Base-by-base conservation (phyloP, 1,140 invertebrate genomes). In the Manduca sexta region DNA sequence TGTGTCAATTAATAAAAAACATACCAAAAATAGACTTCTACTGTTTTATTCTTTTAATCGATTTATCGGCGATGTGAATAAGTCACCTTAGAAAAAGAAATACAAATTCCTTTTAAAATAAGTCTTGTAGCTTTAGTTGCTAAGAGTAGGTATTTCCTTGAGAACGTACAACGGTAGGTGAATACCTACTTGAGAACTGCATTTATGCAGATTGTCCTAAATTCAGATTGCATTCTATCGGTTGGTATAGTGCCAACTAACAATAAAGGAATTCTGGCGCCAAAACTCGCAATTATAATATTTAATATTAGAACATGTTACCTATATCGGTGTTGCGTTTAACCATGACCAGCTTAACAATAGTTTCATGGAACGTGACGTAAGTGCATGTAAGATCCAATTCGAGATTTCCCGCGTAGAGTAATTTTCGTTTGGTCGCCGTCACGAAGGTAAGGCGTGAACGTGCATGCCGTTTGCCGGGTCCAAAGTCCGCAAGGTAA, bases 401-500 rank as follows among this genome's bases (percentile, higher is more conserved):
- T 5, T 26, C 8, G 21, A 26, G 8, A 26, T 26, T 26, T 26
- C 21, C 21, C 21, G 21, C 21, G 21, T 26, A 8, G 21, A 26
- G 21, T 8, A 26, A 26, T 26, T n/a, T n/a, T 1, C 21, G 21
- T 26, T 26, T 17, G 17, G 50, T 57, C 37, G 44, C 41, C 51
- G 65, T 58, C 69, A 66, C 64, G 67, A 59, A 68, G 69, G 62
- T 66, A 57, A 63, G 46, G 49, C 60, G 66, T 70, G 66, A 65
- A 71, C 70, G 68, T 49, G 46, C 45, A 54, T 52, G 55, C 55
- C 49, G 51, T 52, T 75, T 73, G 67, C 64, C 53, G 67, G 66
- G 81, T 84, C 68, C 77, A 84, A 84, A 84, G 81, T 84, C 81
- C 81, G 55, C 72, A 73, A 83, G 75, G 78, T 79, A 75, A 75